These are phyloP conservation scores for Meiosimyza decipiens DNA, from an alignment of 2,888 invertebrate species.

Conservation along the genomic window DNA sequence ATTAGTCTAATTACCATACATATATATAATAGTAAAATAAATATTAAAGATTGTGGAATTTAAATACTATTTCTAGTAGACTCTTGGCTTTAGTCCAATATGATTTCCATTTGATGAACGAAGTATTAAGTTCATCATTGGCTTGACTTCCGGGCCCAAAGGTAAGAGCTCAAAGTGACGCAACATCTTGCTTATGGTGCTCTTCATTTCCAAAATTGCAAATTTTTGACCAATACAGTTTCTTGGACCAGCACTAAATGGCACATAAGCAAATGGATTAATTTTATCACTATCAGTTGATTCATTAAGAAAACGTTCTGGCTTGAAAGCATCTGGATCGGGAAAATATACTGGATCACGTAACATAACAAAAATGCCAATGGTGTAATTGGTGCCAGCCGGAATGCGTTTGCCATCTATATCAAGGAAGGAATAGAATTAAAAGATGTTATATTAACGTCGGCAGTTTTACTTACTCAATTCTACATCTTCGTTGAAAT, in stretches of 20 bases:
- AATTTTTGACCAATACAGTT: conserved; percentile 57
- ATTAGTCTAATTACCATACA: no score
- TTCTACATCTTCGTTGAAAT: conserved; percentile 68
- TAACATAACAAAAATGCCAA: conserved; percentile 54
- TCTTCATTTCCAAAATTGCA: conserved; percentile 56
- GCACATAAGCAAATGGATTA: conserved; percentile 51
- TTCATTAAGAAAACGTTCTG: conserved; percentile 50
- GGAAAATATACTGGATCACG: conserved; percentile 55
- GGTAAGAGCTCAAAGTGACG: conserved; percentile 48
- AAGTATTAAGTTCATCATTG: conserved; percentile 44
- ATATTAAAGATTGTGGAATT: neutral
- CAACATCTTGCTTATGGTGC: conserved; percentile 50
- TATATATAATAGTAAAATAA: no score
- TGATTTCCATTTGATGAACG: conserved; percentile 47
- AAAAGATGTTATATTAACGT: neutral
- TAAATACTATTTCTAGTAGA: conserved; percentile 21
- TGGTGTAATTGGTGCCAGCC: conserved; percentile 52
- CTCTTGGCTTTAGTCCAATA: conserved; percentile 43
- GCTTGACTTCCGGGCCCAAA: conserved; percentile 42
- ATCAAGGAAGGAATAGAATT: conserved; percentile 22
- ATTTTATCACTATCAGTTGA: conserved; percentile 32
- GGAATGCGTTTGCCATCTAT: conserved; percentile 57
- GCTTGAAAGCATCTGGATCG: conserved; percentile 56
- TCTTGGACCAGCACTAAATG: conserved; percentile 55
- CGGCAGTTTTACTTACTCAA: conserved; percentile 66